phyloP scores from a whole-genome alignment of 2,797 vertebrate species.

The Pachyuromys duprasi region DNA sequence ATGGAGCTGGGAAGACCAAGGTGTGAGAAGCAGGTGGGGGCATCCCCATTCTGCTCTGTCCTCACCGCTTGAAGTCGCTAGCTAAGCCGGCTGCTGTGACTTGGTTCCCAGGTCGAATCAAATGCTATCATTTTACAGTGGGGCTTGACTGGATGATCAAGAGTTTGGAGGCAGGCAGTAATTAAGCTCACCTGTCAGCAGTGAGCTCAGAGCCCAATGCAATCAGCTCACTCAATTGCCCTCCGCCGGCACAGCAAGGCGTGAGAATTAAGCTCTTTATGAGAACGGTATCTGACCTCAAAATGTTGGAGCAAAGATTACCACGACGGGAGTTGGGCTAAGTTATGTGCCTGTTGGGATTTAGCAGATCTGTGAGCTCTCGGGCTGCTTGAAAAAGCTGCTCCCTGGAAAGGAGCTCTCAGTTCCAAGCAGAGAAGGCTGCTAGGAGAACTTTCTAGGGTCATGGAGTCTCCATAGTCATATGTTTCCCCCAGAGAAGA shows the following conservation, averaged over 20 bases:
- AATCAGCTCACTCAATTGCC: not conserved
- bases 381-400: not conserved
- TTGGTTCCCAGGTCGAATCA: not conserved
- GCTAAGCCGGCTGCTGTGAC: not conserved
- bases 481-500: conserved; percentile 43
- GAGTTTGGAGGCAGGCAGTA: conserved; percentile 11
- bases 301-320: conserved; percentile 59
- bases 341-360: not conserved
- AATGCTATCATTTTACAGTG: conserved; percentile 12
- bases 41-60: accelerated
- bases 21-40: not conserved
- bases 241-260: conserved; percentile 40
- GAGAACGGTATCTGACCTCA: conserved; percentile 50
- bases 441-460: conserved; percentile 54
- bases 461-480: not conserved
- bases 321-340: not conserved
- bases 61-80: not conserved
- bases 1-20: not conserved
- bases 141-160: conserved; percentile 20
- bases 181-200: conserved; percentile 57
- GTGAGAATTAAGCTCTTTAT: conserved; percentile 44
- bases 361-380: not conserved
- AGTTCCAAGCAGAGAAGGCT: not conserved
- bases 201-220: not conserved
- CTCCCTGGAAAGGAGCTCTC: not conserved